Evolutionary conservation across 2,797 vertebrate species (phyloP).

Genomic region (Amniataba percoides): DNA sequence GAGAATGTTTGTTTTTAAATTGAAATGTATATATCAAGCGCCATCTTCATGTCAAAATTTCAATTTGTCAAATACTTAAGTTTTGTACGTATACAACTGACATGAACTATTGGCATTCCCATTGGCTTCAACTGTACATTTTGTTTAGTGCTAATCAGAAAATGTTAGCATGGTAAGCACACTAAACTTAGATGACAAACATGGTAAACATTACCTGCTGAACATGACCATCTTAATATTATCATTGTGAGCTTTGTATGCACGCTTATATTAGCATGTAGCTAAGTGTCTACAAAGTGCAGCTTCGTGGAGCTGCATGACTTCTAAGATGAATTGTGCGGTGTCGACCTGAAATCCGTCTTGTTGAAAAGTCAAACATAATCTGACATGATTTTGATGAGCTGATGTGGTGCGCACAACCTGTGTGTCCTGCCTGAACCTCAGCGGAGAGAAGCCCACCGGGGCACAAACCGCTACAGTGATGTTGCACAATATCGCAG

Average conservation of each 20-base stretch:
- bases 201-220: background rate
- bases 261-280: background rate
- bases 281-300: background rate
- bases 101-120: background rate
- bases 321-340: background rate
- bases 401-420: slow-evolving; percentile 20
- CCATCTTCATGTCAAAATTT: background rate
- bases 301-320: background rate
- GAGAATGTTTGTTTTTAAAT: background rate
- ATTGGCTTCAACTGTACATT: background rate
- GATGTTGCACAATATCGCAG: slow-evolving; percentile 42
- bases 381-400: slow-evolving; percentile 40
- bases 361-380: slow-evolving; percentile 23
- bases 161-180: background rate
- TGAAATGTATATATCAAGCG: background rate
- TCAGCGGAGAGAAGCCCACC: slow-evolving; percentile 12
- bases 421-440: slow-evolving; percentile 17
- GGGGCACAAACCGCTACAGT: slow-evolving; percentile 21
- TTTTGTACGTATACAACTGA: background rate
- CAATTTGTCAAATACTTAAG: too few species aligned
- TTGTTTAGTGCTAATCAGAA: background rate
- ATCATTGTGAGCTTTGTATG: background rate
- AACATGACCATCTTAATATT: background rate
- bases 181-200: background rate
- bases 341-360: background rate